Evolutionary conservation across 1,140 invertebrate species (phyloP), one percentile per base, ranked within the genome.

Genomic region (Pseudomyrmex concolor): DNA sequence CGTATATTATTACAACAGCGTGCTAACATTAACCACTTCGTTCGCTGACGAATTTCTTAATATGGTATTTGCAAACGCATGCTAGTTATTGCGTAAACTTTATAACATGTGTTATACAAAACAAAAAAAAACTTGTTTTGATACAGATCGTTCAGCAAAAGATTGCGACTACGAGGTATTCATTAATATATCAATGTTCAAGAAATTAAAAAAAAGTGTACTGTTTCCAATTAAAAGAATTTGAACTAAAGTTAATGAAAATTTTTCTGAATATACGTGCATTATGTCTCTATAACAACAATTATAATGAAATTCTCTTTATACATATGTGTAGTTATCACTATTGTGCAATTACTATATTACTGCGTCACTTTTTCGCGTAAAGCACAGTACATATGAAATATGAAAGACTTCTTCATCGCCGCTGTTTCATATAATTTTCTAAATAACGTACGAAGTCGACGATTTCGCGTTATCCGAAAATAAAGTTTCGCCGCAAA

Each of bases 1-100:
- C 74, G n/a, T n/a, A n/a, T n/a, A 88, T 88, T 85, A 81, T 86
- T 83, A 82, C 60, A 67, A 84, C 81, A 88, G 66, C 74, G 60
- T 51, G 78, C 67, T 80, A 73, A 67, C 45, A 17, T 86, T 59
- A 68, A 17, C 50, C 13, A 25, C 13, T 72, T 81, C 76, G 54
- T 73, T 73, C 12, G 34, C 51, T 43, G n/a, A 66, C 19, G 17
- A 86, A 83, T 83, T 87, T 55, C 25, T 83, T 63, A 55, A 25
- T 3, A 48, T 73, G 45, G 5, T 67, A 77, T 15, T 5, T 63
- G 10, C n/a, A 51, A 9, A 43, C 1, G 15, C 17, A 10, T 8
- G 17, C 13, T 67, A 19, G 5, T 57, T 66, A 66, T 25, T 34
- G 34, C 34, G 5, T 34, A 34, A 34, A 5, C 17, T 3, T 9